Conservation (phyloP, 2,797 vertebrate species). For the Urosaurus nigricauda region DNA sequence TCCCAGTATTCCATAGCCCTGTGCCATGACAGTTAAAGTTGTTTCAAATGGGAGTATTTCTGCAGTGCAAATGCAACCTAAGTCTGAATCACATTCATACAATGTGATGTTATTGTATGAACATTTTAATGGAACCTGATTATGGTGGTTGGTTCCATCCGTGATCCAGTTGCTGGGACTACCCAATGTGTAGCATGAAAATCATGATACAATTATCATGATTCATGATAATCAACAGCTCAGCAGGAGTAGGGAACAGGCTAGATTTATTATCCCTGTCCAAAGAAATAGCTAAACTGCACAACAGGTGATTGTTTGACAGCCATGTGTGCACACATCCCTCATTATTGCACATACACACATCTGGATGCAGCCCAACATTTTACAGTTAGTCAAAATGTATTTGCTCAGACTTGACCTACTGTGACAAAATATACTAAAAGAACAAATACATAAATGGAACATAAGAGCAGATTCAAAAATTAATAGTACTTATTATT, state of each 20-base stretch:
- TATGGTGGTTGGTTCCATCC: not conserved
- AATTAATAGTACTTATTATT: not conserved
- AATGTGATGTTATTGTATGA: not conserved
- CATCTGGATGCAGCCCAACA: not conserved
- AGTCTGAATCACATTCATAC: not conserved
- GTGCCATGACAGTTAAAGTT: no score
- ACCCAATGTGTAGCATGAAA: no score
- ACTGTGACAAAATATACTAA: conserved; percentile 38
- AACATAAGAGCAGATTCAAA: conserved; percentile 36
- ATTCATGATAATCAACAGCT: not conserved
- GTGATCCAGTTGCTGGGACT: not conserved
- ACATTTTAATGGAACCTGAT: not conserved
- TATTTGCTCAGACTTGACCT: not conserved
- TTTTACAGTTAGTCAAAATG: not conserved
- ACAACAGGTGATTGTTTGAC: not conserved
- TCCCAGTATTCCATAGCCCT: no score
- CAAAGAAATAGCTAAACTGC: not conserved
- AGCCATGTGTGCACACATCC: not conserved
- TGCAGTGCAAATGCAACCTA: no score
- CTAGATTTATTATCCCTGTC: not conserved
- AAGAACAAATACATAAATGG: conserved; percentile 67
- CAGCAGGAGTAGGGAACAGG: not conserved
- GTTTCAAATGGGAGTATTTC: no score
- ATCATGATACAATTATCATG: no score
- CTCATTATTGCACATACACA: not conserved